Conservation (phyloP, 2,113 vertebrate genomes). For the Sapajus apella region DNA sequence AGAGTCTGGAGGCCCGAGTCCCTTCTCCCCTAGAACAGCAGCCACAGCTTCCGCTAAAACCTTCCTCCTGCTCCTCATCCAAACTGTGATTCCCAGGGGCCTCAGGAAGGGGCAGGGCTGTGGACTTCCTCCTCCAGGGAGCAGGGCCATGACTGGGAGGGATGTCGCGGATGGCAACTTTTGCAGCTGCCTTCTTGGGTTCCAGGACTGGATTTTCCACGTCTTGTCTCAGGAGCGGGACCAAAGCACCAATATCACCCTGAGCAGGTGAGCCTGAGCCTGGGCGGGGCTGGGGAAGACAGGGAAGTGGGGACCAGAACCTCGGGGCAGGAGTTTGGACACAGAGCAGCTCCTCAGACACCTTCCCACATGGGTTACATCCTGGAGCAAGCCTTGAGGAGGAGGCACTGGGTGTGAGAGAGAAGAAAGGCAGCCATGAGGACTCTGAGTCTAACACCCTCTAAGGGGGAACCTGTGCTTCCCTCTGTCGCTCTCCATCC, state of each 20-base stretch:
- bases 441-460: background rate
- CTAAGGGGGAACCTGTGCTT: background rate
- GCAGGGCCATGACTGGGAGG: background rate
- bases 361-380: background rate
- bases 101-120: background rate
- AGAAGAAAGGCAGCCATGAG: background rate
- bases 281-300: background rate
- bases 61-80: background rate
- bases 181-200: slow-evolving; percentile 47
- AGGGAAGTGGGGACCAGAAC: background rate
- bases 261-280: slow-evolving; percentile 84
- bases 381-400: background rate
- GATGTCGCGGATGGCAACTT: fast-evolving
- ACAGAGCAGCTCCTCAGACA: background rate
- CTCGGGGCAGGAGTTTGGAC: too few species aligned
- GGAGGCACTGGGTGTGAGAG: background rate
- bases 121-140: background rate
- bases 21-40: background rate
- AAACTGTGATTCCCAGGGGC: too few species aligned
- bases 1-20: background rate
- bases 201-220: slow-evolving; percentile 90
- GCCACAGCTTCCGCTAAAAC: fast-evolving
- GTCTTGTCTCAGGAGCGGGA: slow-evolving; percentile 89
- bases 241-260: slow-evolving; percentile 82
- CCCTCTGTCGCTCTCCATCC: background rate